Conservation (phyloP, 1,140 invertebrate species). For the Drosophila persimilis region DNA sequence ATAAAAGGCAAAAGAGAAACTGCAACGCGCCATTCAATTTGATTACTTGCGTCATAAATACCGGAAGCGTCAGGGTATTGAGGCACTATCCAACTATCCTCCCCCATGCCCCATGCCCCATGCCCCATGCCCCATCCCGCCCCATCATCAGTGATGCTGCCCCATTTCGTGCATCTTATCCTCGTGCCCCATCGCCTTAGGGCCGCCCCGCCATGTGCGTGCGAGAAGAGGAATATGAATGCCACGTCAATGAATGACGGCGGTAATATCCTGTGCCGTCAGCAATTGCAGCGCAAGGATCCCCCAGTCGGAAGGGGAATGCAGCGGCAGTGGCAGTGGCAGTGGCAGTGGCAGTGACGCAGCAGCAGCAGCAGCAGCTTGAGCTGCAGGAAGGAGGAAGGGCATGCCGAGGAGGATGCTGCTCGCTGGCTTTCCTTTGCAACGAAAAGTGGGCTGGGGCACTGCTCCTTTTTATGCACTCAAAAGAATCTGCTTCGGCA, state of each 20-base stretch:
- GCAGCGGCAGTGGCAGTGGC: too few relatives aligned
- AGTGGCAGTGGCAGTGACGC: slow-evolving; percentile 68
- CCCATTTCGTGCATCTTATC: too few relatives aligned
- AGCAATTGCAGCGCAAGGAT: slow-evolving; percentile 46
- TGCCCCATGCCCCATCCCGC: not conserved
- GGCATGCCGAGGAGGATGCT: slow-evolving; percentile 15
- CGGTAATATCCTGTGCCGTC: slow-evolving; percentile 79
- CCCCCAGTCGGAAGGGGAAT: slow-evolving; percentile 10
- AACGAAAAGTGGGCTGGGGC: not conserved
- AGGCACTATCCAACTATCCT: slow-evolving; percentile 52
- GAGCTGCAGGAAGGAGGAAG: slow-evolving; percentile 9
- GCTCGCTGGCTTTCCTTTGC: not conserved
- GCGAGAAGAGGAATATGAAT: slow-evolving; percentile 59
- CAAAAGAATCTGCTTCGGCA: slow-evolving; percentile 71
- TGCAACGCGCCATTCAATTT: slow-evolving; percentile 79
- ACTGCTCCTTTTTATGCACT: slow-evolving; percentile 65
- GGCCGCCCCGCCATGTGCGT: slow-evolving; percentile 35
- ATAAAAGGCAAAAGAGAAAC: slow-evolving; percentile 69
- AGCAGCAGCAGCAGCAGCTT: slow-evolving; percentile 64
- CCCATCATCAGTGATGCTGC: not conserved
- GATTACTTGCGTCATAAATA: slow-evolving; percentile 81
- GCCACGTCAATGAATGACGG: slow-evolving; percentile 71
- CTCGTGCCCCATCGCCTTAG: too few relatives aligned
- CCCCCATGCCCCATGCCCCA: not conserved
- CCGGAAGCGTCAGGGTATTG: slow-evolving; percentile 78